phyloP scores from a whole-genome alignment of 2,113 vertebrate species.

The Todiramphus chloris region DNA sequence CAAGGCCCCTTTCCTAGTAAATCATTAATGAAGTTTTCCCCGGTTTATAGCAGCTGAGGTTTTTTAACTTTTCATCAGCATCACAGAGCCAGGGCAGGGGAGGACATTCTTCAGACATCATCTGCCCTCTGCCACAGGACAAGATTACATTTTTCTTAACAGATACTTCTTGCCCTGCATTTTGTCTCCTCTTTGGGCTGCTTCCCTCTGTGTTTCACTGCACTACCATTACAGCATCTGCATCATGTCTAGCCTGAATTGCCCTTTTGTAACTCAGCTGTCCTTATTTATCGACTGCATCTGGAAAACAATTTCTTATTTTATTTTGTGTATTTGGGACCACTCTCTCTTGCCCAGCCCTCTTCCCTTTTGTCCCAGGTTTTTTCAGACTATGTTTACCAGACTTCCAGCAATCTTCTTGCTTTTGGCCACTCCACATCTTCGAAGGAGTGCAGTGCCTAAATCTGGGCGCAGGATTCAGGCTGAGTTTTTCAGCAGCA shows the following conservation, averaged over 20 bases:
- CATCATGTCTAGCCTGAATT: not conserved
- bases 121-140: not conserved
- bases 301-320: not conserved
- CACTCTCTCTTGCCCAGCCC: not conserved
- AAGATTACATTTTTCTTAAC: not conserved
- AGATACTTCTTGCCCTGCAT: not conserved
- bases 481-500: constrained; percentile 34
- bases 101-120: not conserved
- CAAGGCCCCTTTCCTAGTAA: not conserved
- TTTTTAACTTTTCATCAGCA: constrained; percentile 9
- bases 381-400: not conserved
- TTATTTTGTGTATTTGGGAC: not conserved
- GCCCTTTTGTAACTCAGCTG: not conserved
- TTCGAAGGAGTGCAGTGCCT: not conserved
- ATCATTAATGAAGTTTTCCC: constrained; percentile 41
- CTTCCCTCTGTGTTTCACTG: not conserved
- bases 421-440: not conserved
- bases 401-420: not conserved
- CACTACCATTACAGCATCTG: not conserved
- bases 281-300: not conserved
- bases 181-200: not conserved
- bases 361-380: not conserved
- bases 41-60: not conserved
- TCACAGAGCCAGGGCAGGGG: not conserved
- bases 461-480: not conserved